Conservation (phyloP, 1,140 invertebrate species). For the Teleogryllus occipitalis region DNA sequence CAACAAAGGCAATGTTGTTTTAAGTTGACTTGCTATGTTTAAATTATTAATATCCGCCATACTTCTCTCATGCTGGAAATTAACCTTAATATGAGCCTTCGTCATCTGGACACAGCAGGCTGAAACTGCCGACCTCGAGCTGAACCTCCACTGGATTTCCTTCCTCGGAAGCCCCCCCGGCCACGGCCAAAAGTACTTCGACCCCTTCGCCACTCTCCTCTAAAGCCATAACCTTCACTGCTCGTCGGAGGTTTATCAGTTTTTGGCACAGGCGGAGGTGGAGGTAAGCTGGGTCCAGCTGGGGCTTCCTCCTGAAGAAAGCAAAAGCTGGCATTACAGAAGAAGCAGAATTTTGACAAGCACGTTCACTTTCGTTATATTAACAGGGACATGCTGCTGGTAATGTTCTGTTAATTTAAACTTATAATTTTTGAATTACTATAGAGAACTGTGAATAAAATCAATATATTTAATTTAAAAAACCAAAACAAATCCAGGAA, state of each 20-base stretch:
- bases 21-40: background rate
- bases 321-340: background rate
- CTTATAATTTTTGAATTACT: background rate
- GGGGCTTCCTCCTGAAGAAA: background rate
- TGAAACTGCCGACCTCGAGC: background rate
- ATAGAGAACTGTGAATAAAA: background rate
- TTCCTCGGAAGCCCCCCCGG: conserved; percentile 2
- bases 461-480: background rate
- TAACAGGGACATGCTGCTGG: too few relatives aligned
- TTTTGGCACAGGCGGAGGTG: background rate
- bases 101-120: conserved; percentile 16
- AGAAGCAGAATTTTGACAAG: background rate
- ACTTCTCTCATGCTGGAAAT: background rate
- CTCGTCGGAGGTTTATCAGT: background rate
- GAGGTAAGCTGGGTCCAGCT: conserved; percentile 14
- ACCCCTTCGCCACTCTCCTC: conserved; percentile 13
- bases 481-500: background rate
- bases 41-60: background rate
- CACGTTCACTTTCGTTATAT: background rate
- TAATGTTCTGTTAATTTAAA: background rate
- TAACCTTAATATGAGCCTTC: conserved; percentile 16
- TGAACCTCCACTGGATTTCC: conserved; percentile 9
- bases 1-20: background rate
- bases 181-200: background rate
- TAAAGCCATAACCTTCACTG: background rate